Percentiles rank a stretch among this genome's conserved stretches.
phyloP scores from a whole-genome alignment of 1,140 invertebrate genomes.

The Phymorhynchus buccinoides region DNA sequence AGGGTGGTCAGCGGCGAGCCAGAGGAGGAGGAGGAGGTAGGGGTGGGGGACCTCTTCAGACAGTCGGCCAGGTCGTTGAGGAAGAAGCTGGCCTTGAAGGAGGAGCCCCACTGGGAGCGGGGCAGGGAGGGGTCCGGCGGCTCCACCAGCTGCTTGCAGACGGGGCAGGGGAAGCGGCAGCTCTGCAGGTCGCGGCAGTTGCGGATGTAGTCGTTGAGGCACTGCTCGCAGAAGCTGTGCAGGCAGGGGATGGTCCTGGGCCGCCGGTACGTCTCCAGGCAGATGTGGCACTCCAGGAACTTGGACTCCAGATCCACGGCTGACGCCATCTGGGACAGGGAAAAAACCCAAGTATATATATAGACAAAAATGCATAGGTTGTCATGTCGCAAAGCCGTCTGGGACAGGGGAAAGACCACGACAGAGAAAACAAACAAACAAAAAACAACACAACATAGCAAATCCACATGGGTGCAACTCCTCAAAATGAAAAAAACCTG shows the following conservation, averaged over 20 bases:
- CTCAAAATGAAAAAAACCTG: too few species aligned
- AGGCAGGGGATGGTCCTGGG: constrained; percentile 90
- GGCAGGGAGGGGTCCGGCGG: neutral
- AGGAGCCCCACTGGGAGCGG: constrained; percentile 1
- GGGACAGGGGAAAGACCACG: too few species aligned
- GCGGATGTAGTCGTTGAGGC: constrained; percentile 69
- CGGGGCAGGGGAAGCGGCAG: constrained; percentile 1
- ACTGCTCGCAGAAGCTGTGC: constrained; percentile 91
- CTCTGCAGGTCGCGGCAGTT: constrained; percentile 70
- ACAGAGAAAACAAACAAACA: too few species aligned
- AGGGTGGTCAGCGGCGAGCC: neutral
- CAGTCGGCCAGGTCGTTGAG: constrained; percentile 28
- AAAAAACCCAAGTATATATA: neutral
- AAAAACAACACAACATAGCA: too few species aligned
- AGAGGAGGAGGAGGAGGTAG: too few species aligned
- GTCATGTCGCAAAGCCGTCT: too few species aligned
- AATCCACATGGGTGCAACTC: too few species aligned
- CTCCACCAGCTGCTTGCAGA: constrained; percentile 25
- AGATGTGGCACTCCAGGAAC: constrained; percentile 63
- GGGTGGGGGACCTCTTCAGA: neutral
- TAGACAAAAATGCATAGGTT: too few species aligned
- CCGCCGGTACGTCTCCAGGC: constrained; percentile 57
- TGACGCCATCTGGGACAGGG: neutral
- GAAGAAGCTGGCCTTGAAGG: constrained; percentile 26
- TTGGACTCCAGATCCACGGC: constrained; percentile 14